Conservation (phyloP, 2,888 invertebrate genomes). For the Cinara cedri region DNA sequence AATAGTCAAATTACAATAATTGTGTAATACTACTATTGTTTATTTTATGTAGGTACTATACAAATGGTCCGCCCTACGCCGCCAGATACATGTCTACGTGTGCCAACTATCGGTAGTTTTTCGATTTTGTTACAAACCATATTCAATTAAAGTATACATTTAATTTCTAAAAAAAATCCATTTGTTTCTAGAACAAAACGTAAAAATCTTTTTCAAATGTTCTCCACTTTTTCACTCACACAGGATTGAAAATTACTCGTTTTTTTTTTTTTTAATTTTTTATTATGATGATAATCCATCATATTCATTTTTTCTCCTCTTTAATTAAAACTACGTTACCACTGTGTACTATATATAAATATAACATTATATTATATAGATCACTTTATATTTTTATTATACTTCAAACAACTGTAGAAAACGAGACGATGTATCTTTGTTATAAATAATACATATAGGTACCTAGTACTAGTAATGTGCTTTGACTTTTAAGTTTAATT, state of each 20-base stretch:
- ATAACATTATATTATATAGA: background rate
- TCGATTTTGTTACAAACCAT: background rate
- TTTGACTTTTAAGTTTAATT: conserved; percentile 20
- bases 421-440: conserved; percentile 29
- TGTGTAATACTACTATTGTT: too few species aligned
- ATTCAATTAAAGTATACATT: background rate
- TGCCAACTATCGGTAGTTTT: background rate
- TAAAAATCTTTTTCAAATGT: too few species aligned
- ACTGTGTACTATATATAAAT: too few species aligned
- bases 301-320: background rate
- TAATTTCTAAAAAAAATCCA: background rate
- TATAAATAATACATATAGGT: too few species aligned
- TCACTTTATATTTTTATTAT: too few species aligned
- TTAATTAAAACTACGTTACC: conserved; percentile 36
- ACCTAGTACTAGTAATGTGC: too few species aligned
- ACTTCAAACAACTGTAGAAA: conserved; percentile 36
- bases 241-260: conserved; percentile 23
- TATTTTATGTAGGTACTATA: too few species aligned
- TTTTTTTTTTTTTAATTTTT: background rate
- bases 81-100: too few species aligned
- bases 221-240: background rate
- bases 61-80: too few species aligned
- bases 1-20: too few species aligned
- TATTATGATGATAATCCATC: too few species aligned
- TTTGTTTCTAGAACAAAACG: background rate